Conservation (phyloP, 1,140 invertebrate species). For the Aphaenogaster rudis region DNA sequence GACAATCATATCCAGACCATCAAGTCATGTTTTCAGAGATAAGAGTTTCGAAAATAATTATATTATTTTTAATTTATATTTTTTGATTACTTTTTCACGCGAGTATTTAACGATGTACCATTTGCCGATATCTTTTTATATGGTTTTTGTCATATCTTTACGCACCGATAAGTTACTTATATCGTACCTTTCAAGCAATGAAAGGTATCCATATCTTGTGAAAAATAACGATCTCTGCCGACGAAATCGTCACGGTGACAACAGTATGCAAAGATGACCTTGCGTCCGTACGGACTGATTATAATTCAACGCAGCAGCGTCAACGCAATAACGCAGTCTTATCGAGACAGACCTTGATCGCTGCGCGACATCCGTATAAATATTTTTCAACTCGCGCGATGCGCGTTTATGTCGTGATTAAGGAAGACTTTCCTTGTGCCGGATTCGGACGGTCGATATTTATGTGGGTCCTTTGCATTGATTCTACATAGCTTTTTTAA, state of each 20-base stretch:
- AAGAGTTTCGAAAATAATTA: neutral
- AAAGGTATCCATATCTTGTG: neutral
- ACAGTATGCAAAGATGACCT: conserved; percentile 62
- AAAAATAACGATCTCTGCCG: neutral
- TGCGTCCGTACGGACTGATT: conserved; percentile 68
- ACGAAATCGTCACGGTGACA: conserved; percentile 20
- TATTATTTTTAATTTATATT: neutral
- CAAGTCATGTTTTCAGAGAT: neutral
- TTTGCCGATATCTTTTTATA: neutral
- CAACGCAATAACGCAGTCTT: conserved; percentile 48
- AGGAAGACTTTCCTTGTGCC: conserved; percentile 31
- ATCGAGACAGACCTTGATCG: conserved; percentile 45
- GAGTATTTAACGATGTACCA: neutral
- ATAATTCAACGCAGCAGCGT: conserved; percentile 63
- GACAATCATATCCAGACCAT: too few species aligned
- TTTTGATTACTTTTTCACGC: neutral
- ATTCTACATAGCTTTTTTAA: neutral
- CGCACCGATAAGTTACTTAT: neutral
- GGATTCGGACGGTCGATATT: conserved; percentile 1
- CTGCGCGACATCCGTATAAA: conserved; percentile 28
- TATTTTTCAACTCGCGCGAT: conserved; percentile 55
- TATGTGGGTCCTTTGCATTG: neutral
- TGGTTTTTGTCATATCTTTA: neutral
- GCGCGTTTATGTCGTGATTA: conserved; percentile 15
- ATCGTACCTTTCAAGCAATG: neutral